phyloP scores from a whole-genome alignment of 2,888 invertebrate species.

The Molorchus minor region DNA sequence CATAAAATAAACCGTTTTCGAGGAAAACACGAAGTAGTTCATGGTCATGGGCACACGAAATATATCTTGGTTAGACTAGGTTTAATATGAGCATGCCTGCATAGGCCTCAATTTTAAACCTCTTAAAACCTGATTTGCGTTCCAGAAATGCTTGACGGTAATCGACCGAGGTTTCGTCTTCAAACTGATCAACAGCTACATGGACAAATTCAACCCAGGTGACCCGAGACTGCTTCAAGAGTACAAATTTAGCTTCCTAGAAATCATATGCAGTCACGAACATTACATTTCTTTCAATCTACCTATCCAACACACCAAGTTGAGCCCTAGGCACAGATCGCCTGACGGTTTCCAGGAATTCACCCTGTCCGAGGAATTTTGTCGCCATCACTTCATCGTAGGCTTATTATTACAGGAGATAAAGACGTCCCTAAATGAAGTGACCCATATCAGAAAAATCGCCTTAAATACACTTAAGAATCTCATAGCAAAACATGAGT shows the following conservation, averaged over 20 bases:
- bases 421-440: conserved; percentile 84
- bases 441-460: conserved; percentile 81
- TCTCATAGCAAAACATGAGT: conserved; percentile 91
- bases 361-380: conserved; percentile 82
- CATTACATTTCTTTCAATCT: conserved; percentile 94
- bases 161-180: conserved; percentile 96
- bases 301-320: conserved; percentile 77
- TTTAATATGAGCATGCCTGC: too few species aligned
- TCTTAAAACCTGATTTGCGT: too few species aligned
- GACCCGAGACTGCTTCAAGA: conserved; percentile 84
- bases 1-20: too few species aligned
- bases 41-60: too few species aligned
- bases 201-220: conserved; percentile 85
- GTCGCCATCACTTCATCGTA: conserved; percentile 89
- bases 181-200: conserved; percentile 83
- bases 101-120: too few species aligned
- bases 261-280: conserved; percentile 92
- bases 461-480: conserved; percentile 85
- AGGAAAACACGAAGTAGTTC: too few species aligned
- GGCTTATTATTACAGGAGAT: conserved; percentile 90
- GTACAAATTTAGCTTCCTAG: conserved; percentile 91
- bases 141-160: conserved; percentile 83
- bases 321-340: conserved; percentile 67
- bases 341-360: conserved; percentile 66
- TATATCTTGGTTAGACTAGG: too few species aligned